Evolutionary conservation across 1,140 invertebrate species (phyloP).

Genomic region (Drosophila repletoides): DNA sequence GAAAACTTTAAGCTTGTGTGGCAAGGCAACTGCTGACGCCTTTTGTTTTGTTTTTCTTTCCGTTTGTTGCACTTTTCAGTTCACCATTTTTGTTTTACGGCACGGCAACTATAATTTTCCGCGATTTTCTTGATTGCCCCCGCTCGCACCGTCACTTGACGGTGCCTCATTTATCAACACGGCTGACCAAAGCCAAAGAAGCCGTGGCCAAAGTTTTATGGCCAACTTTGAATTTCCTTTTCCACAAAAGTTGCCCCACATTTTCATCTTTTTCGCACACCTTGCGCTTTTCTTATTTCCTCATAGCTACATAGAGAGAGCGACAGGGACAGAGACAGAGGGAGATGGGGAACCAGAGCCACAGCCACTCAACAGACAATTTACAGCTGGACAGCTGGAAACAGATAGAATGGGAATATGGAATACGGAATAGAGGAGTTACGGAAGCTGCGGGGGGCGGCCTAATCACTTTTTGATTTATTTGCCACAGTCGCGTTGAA

Average conservation of each 20-base stretch:
- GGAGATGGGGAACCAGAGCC: not conserved
- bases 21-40: slow-evolving; percentile 40
- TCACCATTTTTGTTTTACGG: slow-evolving; percentile 53
- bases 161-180: slow-evolving; percentile 70
- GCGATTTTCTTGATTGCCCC: slow-evolving; percentile 74
- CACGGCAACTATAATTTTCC: slow-evolving; percentile 72
- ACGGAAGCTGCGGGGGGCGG: not conserved
- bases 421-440: not conserved
- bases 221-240: slow-evolving; percentile 72
- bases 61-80: slow-evolving; percentile 30
- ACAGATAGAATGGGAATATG: not conserved
- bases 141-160: slow-evolving; percentile 42
- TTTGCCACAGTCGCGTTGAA: slow-evolving; percentile 53
- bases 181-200: slow-evolving; percentile 56
- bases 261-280: slow-evolving; percentile 44
- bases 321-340: not conserved
- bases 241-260: slow-evolving; percentile 43
- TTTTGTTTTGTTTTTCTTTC: slow-evolving; percentile 56
- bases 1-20: slow-evolving; percentile 8
- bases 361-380: slow-evolving; percentile 73
- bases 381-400: slow-evolving; percentile 62
- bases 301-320: slow-evolving; percentile 2
- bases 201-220: slow-evolving; percentile 72
- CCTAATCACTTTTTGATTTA: slow-evolving; percentile 80
- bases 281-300: slow-evolving; percentile 35